These are phyloP conservation scores for Bedellia somnulentella DNA, from an alignment of 2,888 invertebrate species.

Conservation along the genomic window DNA sequence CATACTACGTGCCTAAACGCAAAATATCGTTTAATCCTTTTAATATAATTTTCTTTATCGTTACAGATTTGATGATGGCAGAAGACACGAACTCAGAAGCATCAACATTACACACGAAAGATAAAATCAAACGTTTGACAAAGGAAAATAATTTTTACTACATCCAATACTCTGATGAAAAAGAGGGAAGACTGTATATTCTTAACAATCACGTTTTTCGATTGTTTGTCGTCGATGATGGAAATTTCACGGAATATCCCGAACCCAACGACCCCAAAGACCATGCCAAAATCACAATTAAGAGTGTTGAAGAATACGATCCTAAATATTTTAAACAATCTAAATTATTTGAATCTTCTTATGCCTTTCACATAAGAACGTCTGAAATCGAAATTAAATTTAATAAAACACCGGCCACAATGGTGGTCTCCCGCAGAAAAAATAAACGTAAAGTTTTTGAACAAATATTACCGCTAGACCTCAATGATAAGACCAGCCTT, in stretches of 20 bases:
- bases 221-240: constrained; percentile 37
- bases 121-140: too few species aligned
- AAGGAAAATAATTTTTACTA: constrained; percentile 24
- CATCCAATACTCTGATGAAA: constrained; percentile 27
- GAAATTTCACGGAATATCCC: constrained; percentile 34
- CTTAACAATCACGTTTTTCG: constrained; percentile 39
- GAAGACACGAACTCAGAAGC: too few species aligned
- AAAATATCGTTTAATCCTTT: too few species aligned
- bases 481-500: constrained; percentile 21
- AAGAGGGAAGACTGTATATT: constrained; percentile 28
- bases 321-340: constrained; percentile 26
- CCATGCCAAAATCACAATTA: constrained; percentile 30
- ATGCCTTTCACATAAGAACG: constrained; percentile 23
- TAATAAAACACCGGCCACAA: constrained; percentile 27
- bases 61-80: too few species aligned
- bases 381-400: constrained; percentile 29
- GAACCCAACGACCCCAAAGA: constrained; percentile 27
- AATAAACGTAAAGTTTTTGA: constrained; percentile 32
- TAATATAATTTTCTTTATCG: too few species aligned
- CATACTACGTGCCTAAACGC: too few species aligned
- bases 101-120: too few species aligned
- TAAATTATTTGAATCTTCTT: constrained; percentile 16
- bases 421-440: constrained; percentile 28
- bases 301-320: constrained; percentile 28
- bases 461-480: constrained; percentile 23